These are phyloP conservation scores for Sarcophaga subvicina DNA, from an alignment of 2,888 invertebrate species.

Conservation along the genomic window DNA sequence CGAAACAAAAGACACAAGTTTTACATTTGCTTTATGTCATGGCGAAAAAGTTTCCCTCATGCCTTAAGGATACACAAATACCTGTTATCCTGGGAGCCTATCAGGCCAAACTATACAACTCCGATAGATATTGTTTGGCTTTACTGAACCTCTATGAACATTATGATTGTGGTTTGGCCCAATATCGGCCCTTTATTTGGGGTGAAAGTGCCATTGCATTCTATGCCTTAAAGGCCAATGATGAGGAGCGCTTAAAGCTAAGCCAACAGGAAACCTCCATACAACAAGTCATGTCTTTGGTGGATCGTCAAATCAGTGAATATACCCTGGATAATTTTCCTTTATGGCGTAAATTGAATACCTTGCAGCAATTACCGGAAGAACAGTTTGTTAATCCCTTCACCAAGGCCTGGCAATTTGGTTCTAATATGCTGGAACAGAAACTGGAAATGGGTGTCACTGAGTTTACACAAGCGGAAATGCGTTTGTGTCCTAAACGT, in stretches of 20 bases:
- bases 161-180: constrained; percentile 85
- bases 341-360: constrained; percentile 83
- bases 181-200: constrained; percentile 92
- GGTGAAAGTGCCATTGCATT: constrained; percentile 90
- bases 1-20: constrained; percentile 84
- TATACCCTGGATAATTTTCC: constrained; percentile 89
- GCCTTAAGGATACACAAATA: constrained; percentile 86
- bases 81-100: constrained; percentile 91
- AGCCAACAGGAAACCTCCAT: constrained; percentile 88
- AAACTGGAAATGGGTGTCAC: constrained; percentile 74
- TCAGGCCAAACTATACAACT: constrained; percentile 86
- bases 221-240: constrained; percentile 84
- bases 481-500: constrained; percentile 79
- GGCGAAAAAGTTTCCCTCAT: constrained; percentile 84
- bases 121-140: constrained; percentile 88
- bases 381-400: constrained; percentile 75
- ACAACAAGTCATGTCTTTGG: constrained; percentile 87
- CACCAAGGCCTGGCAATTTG: constrained; percentile 71
- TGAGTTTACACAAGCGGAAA: constrained; percentile 71
- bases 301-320: constrained; percentile 85
- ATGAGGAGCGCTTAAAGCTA: constrained; percentile 83
- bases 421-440: constrained; percentile 76
- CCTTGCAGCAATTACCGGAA: constrained; percentile 77
- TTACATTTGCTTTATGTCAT: constrained; percentile 86
- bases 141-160: constrained; percentile 88